These are phyloP conservation scores for Stenchaetothrips biformis DNA, from an alignment of 2,888 invertebrate genomes.

Conservation along the genomic window DNA sequence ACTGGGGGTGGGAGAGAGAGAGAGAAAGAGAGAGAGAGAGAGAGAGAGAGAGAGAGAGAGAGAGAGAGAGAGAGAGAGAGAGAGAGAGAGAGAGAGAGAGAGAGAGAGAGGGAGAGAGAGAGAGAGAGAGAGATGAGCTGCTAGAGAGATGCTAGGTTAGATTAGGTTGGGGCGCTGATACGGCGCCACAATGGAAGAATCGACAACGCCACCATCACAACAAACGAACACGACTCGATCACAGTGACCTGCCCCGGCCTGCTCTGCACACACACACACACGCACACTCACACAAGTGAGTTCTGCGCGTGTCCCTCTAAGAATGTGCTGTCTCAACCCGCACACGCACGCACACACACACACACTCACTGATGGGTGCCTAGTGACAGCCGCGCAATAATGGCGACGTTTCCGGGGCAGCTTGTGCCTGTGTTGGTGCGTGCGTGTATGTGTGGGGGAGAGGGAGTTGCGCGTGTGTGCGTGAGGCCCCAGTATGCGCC, in stretches of 20 bases:
- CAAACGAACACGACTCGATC: constrained; percentile 12
- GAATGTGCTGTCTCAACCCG: background rate
- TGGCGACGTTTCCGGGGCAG: constrained; percentile 12
- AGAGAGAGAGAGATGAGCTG: background rate
- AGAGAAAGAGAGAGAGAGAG: constrained; percentile 6
- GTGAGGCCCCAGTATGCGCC: background rate
- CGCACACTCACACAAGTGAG: background rate
- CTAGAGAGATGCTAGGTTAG: background rate
- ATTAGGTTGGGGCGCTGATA: too few species aligned
- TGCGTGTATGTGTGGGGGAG: constrained; percentile 1
- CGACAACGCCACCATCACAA: constrained; percentile 3
- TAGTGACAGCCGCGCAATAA: background rate
- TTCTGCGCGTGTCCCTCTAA: background rate
- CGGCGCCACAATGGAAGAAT: constrained; percentile 16
- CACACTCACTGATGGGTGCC: background rate
- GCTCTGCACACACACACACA: background rate
- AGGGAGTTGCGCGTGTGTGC: background rate
- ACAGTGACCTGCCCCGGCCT: background rate
- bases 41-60: constrained; percentile 7
- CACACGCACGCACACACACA: too few species aligned
- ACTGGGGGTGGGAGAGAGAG: background rate
- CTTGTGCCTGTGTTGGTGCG: background rate
- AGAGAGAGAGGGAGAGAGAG: background rate
- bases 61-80: constrained; percentile 17
- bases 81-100: background rate